Evolutionary conservation across 2,888 invertebrate genomes (phyloP), one percentile per base, ranked within the genome.

Genomic region (Agrilus biguttatus): DNA sequence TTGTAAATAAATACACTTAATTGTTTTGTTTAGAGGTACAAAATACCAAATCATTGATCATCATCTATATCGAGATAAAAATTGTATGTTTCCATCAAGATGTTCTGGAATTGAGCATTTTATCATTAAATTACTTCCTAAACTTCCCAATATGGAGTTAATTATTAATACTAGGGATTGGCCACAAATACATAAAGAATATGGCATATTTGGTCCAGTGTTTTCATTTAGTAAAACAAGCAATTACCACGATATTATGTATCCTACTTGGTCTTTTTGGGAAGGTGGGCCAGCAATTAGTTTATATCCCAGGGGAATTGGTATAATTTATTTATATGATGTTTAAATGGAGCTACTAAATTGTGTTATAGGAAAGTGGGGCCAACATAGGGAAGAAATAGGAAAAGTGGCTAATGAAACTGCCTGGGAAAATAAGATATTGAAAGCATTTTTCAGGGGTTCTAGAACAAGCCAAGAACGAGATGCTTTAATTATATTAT

Each of bases 241-340:
- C 36, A 80, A 88, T 33, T 87, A 89, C 65, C 73, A 74, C 62
- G 97, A 97, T 60, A 90, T 97, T 47, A 86, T 87, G 80, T 89
- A 87, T 62, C 96, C 96, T 1, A 88, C 95, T 0, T 97, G 96
- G 96, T 83, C 91, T 35, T 97, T 97, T 66, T 93, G 95, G 93
- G 91, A 91, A 67, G 96, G 96, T 21, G 97, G 97, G 0, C 97
- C 97, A 12, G 95, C 96, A 1, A 95, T 96, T 53, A 78, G 83
- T 33, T 68, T 93, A 8, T 93, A 95, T 68, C 96, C 96, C 0
- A 83, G 78, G 42, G 96, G 96, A 14, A 78, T 96, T 49, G 67
- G 66, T 62, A 53, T 51, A 37, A 37, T 36, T 23, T 28, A 28
- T 28, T 10, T 10, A 28, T 28, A 10, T 28, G 8, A 10, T 2